Evolutionary conservation across 2,797 vertebrate genomes (phyloP).

Genomic region (Halcyon badia): DNA sequence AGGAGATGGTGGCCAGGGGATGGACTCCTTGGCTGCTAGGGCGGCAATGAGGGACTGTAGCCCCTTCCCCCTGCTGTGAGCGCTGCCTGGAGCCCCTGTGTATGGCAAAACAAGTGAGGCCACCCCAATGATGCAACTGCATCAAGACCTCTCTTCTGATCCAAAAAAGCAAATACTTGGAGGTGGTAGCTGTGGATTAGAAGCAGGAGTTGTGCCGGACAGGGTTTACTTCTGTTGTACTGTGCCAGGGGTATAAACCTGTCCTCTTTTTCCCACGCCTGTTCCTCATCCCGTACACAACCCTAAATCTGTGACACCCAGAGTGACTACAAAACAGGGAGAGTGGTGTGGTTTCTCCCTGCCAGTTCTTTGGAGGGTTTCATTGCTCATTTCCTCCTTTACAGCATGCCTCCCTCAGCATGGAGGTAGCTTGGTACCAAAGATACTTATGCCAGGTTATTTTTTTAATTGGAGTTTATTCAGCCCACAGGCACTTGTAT

Average conservation of each 20-base stretch:
- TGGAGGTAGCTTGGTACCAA: background rate
- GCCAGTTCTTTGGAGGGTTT: background rate
- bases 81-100: background rate
- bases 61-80: background rate
- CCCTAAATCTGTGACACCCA: background rate
- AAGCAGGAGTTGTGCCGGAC: background rate
- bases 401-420: background rate
- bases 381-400: background rate
- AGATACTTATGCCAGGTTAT: background rate
- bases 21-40: background rate
- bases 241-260: background rate
- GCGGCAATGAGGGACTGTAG: background rate
- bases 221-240: background rate
- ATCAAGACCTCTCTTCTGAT: background rate
- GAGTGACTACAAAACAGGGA: background rate
- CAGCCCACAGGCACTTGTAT: background rate
- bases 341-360: background rate
- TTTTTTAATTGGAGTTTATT: slow-evolving; percentile 34
- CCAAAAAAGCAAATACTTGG: background rate
- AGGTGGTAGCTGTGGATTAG: background rate
- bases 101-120: background rate
- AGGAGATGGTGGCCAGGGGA: background rate
- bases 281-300: background rate
- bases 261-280: background rate
- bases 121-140: background rate